Conservation (phyloP, 2,888 invertebrate species). For the Cheilosia vulpina region DNA sequence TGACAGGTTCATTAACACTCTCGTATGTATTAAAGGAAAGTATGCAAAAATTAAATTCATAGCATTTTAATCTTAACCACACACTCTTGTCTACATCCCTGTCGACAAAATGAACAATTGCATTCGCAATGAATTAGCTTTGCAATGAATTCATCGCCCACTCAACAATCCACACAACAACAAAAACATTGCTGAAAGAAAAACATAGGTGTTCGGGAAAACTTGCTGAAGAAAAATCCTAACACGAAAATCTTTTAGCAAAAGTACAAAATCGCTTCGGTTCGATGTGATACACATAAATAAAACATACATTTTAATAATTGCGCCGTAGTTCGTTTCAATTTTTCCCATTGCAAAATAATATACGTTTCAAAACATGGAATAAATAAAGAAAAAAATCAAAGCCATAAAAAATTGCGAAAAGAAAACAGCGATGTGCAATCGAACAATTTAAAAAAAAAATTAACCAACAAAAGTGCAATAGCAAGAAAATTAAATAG, state of each 20-base stretch:
- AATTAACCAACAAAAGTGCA: conserved; percentile 64
- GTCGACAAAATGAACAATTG: conserved; percentile 47
- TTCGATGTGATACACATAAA: conserved; percentile 35
- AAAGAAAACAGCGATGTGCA: conserved; percentile 58
- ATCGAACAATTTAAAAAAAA: conserved; percentile 44
- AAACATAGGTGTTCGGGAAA: conserved; percentile 68
- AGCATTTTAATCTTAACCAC: no score
- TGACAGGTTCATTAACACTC: no score
- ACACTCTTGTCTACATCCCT: conserved; percentile 35
- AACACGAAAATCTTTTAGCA: conserved; percentile 20
- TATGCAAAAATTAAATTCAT: no score
- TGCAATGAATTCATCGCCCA: conserved; percentile 74
- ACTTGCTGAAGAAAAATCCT: conserved; percentile 46
- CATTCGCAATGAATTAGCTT: conserved; percentile 48
- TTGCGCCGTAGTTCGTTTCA: conserved; percentile 35
- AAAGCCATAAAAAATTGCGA: conserved; percentile 41
- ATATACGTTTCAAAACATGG: conserved; percentile 24
- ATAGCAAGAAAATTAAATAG: conserved; percentile 56
- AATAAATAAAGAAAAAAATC: conserved; percentile 16
- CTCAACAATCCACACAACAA: conserved; percentile 73
- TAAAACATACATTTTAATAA: conserved; percentile 26
- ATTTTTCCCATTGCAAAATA: conserved; percentile 9
- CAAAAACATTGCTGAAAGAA: conserved; percentile 71
- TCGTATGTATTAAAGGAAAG: no score
- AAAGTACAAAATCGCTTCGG: conserved; percentile 41